A percentile compares a stretch with the other conserved stretches of the same genome.
phyloP scores from a whole-genome alignment of 2,888 invertebrate genomes.

The Leptinotarsa tumamoca region DNA sequence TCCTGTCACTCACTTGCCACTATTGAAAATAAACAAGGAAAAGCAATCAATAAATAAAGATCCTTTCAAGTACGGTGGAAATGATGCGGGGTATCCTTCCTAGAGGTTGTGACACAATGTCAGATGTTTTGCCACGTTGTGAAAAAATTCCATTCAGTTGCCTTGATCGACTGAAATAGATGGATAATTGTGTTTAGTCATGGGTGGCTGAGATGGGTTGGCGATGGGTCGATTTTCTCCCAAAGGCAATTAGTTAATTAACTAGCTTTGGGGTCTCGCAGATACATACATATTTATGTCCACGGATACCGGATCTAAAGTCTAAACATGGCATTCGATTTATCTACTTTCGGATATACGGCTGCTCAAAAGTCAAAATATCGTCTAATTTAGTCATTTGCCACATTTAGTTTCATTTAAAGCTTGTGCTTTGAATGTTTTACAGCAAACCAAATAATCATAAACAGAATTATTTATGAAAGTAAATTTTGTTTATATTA shows the following conservation, averaged over 20 bases:
- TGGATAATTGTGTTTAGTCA: slow-evolving; percentile 1
- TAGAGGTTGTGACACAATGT: slow-evolving; percentile 17
- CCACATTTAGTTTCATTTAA: too few relatives aligned
- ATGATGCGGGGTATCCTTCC: slow-evolving; percentile 5
- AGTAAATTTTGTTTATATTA: too few relatives aligned
- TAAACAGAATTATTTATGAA: too few relatives aligned
- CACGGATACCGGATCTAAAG: too few relatives aligned
- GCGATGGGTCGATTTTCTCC: background rate
- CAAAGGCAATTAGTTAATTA: background rate
- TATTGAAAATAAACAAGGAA: background rate
- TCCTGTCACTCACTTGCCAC: slow-evolving; percentile 5
- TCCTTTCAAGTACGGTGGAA: background rate
- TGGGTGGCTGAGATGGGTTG: background rate
- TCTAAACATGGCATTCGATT: too few relatives aligned
- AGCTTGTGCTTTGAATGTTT: too few relatives aligned
- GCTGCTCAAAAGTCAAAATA: too few relatives aligned
- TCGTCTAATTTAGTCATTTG: too few relatives aligned
- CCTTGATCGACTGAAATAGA: slow-evolving; percentile 16
- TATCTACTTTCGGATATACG: too few relatives aligned
- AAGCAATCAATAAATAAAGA: background rate
- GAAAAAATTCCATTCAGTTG: background rate
- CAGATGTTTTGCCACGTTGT: slow-evolving; percentile 2
- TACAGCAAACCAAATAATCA: too few relatives aligned
- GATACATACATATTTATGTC: too few relatives aligned
- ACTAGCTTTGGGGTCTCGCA: background rate